phyloP scores from a whole-genome alignment of 2,113 vertebrate genomes.

The Xerus inauris region DNA sequence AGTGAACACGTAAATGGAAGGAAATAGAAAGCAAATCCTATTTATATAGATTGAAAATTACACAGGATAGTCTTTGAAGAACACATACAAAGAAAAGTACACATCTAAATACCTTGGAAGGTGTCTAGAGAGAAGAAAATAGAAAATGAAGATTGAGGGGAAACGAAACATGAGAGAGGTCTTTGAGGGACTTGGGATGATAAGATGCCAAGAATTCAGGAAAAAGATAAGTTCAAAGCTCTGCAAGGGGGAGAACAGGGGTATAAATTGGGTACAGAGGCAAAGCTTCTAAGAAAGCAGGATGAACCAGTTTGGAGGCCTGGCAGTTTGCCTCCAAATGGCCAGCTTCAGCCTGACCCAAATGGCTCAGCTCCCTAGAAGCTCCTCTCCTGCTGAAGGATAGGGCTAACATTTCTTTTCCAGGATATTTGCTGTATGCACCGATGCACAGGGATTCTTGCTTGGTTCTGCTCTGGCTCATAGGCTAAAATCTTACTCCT shows the following conservation, averaged over 20 bases:
- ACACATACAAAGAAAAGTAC: not conserved
- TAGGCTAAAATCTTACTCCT: not conserved
- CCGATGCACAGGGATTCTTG: not conserved
- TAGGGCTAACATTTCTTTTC: not conserved
- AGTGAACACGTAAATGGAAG: not conserved
- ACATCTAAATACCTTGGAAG: not conserved
- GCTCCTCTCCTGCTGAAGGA: not conserved
- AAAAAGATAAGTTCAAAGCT: not conserved
- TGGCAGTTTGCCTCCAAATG: not conserved
- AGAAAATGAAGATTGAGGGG: not conserved
- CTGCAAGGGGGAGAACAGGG: not conserved
- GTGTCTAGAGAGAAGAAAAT: not conserved
- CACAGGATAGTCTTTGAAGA: not conserved
- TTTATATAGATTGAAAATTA: not conserved
- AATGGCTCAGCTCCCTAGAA: not conserved
- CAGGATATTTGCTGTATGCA: not conserved
- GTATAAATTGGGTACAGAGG: too few species aligned
- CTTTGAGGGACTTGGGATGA: not conserved
- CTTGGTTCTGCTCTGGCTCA: not conserved
- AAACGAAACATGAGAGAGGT: not conserved
- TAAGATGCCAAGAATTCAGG: not conserved
- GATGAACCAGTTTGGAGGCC: not conserved
- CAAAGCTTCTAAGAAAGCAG: not conserved
- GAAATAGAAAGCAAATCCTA: not conserved
- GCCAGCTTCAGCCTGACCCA: fast-evolving